Evolutionary conservation across 2,797 vertebrate genomes (phyloP).

Genomic region (Arrhamphus sclerolepis): DNA sequence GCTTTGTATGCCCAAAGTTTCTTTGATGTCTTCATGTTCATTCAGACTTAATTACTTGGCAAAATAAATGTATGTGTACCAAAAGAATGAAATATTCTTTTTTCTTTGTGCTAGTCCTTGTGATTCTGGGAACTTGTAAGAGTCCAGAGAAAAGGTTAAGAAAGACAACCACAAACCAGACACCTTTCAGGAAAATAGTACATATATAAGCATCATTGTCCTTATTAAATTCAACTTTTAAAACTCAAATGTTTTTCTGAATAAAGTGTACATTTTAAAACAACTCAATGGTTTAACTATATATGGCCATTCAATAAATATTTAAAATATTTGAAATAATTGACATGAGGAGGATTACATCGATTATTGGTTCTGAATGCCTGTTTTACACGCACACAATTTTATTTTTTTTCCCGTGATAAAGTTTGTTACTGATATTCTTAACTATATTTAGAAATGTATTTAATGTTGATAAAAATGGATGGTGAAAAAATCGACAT

Average conservation of each 20-base stretch:
- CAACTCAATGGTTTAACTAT: too few species aligned
- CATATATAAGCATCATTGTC: conserved; percentile 22
- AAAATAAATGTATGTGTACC: conserved; percentile 30
- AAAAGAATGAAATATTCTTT: conserved; percentile 28
- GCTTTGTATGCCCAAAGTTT: conserved; percentile 55
- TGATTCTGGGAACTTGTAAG: conserved; percentile 49
- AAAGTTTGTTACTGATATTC: too few species aligned
- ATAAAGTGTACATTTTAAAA: too few species aligned
- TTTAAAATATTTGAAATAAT: too few species aligned
- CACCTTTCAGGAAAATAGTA: conserved; percentile 40
- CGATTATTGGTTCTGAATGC: too few species aligned
- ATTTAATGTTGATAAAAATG: neutral
- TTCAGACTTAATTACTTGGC: conserved; percentile 57
- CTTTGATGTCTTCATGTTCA: conserved; percentile 61
- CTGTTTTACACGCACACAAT: too few species aligned
- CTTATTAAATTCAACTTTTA: conserved; percentile 13
- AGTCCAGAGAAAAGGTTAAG: conserved; percentile 54
- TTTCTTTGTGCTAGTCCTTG: conserved; percentile 1
- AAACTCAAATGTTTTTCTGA: too few species aligned
- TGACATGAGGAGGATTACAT: too few species aligned
- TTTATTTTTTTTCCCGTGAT: too few species aligned
- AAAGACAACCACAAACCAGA: conserved; percentile 33
- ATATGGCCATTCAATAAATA: too few species aligned
- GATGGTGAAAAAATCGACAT: neutral
- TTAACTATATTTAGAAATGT: neutral